Evolutionary conservation across 2,113 vertebrate species (phyloP), one percentile per base, ranked within the genome.

Genomic region (Brachypteracias leptosomus): DNA sequence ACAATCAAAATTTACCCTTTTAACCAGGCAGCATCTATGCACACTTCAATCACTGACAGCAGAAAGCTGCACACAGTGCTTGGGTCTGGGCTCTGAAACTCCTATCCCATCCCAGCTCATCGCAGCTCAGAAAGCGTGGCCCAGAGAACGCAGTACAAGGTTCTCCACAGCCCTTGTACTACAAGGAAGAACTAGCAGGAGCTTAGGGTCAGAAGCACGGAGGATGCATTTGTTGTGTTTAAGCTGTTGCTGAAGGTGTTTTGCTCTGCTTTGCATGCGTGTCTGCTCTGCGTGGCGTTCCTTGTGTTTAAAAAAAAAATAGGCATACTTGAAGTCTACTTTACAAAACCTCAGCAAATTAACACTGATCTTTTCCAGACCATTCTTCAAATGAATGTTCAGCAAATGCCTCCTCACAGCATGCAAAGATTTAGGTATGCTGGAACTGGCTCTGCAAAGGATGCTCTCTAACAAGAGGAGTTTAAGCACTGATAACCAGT

Each of bases 351-450:
- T 89, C 90, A 79, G 76, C 73, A 97, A 95, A 95, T 92, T 84
- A 95, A 72, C 61, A 20, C 76, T 89, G 95, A 90, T 96, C 80
- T 96, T 92, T 90, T 92, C 92, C 93, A 96, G 93, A 81, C 85
- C 92, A 78, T 94, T 78, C 95, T 80, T 93, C 90, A 93, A 86
- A 90, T 85, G 70, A 90, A 94, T 78, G 90, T 84, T 94, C 79
- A 79, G 83, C 85, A 94, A 86, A 92, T 92, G 85, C 68, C 71
- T 84, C 77, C 55, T 89, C 95, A 51, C 8, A 26, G 76, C 77
- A 35, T 66, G 92, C 73, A 89, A 87, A 85, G 88, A 75, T 78
- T 97, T 95, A 95, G 93, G 84, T 52, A 93, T 0, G 28, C 96
- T 92, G 80, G 73, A 86, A 67, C 49, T 42, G 73, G 54, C 76